phyloP scores from a whole-genome alignment of 2,797 vertebrate species.

The Percopsis omiscomaycus region DNA sequence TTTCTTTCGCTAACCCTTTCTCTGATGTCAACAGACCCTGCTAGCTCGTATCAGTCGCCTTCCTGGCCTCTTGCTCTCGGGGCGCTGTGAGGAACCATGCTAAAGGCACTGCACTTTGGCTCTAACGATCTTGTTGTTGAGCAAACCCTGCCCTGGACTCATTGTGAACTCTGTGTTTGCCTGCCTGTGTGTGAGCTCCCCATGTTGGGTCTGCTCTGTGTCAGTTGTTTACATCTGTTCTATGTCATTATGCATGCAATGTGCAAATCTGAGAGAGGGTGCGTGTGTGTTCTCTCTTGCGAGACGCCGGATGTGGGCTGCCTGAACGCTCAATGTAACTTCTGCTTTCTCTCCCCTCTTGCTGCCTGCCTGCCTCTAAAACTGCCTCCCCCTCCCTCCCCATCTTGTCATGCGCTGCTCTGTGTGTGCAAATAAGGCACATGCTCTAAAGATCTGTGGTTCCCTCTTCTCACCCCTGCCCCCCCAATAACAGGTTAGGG shows the following conservation, averaged over 20 bases:
- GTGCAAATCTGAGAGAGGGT: slow-evolving; percentile 4
- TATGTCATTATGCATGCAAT: slow-evolving; percentile 24
- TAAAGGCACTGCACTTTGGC: neutral
- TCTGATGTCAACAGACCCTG: neutral
- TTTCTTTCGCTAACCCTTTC: neutral
- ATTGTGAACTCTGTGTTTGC: slow-evolving; percentile 3
- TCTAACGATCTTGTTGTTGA: slow-evolving; percentile 5
- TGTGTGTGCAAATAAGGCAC: neutral
- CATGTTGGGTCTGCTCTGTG: slow-evolving; percentile 32
- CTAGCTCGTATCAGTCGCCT: too few species aligned
- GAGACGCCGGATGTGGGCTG: slow-evolving; percentile 74
- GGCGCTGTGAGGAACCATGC: slow-evolving; percentile 12
- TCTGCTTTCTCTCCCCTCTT: slow-evolving; percentile 55
- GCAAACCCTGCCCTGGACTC: slow-evolving; percentile 8
- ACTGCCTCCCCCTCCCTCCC: slow-evolving; percentile 29
- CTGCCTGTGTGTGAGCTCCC: slow-evolving; percentile 7
- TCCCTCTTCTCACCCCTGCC: too few species aligned
- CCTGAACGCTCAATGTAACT: slow-evolving; percentile 45
- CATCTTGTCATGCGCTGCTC: neutral
- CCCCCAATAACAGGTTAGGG: too few species aligned
- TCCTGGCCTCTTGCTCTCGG: too few species aligned
- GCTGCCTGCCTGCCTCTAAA: slow-evolving; percentile 2
- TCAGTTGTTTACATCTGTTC: slow-evolving; percentile 60
- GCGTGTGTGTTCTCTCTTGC: slow-evolving; percentile 7
- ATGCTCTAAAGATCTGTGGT: too few species aligned